These are phyloP conservation scores for Psilopsiagon aurifrons DNA, from an alignment of 2,113 vertebrate species.

Conservation along the genomic window DNA sequence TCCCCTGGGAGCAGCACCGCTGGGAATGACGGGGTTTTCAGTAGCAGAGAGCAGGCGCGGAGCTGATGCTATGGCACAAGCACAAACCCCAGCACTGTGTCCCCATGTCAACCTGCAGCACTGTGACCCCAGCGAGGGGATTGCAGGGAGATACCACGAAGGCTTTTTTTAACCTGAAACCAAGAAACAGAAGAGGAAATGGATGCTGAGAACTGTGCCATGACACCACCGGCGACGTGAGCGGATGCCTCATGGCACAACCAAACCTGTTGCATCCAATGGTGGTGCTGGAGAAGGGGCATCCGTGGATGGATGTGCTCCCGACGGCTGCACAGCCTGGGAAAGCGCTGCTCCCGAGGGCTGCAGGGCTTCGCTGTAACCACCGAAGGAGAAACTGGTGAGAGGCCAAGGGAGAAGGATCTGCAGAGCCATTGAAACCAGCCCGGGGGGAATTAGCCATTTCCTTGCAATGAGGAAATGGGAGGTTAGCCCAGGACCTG, in stretches of 20 bases:
- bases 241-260: background rate
- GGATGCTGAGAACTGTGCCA: background rate
- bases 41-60: accelerated
- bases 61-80: accelerated
- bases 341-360: background rate
- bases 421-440: conserved; percentile 30
- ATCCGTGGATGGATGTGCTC: accelerated
- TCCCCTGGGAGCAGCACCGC: background rate
- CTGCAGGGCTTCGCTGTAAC: background rate
- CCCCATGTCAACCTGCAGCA: accelerated
- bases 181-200: conserved; percentile 35
- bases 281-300: background rate
- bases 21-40: background rate
- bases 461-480: conserved; percentile 54
- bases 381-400: conserved; percentile 18
- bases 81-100: accelerated
- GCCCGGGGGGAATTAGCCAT: conserved; percentile 47
- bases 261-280: accelerated
- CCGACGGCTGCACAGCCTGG: background rate
- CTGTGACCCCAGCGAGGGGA: accelerated
- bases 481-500: background rate
- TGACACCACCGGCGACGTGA: background rate
- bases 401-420: conserved; percentile 29
- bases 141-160: background rate
- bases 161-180: background rate